Percentiles rank a stretch among this genome's conserved stretches.
Evolutionary conservation across 2,888 invertebrate genomes (phyloP).

Genomic region (Netelia fuscicornis): DNA sequence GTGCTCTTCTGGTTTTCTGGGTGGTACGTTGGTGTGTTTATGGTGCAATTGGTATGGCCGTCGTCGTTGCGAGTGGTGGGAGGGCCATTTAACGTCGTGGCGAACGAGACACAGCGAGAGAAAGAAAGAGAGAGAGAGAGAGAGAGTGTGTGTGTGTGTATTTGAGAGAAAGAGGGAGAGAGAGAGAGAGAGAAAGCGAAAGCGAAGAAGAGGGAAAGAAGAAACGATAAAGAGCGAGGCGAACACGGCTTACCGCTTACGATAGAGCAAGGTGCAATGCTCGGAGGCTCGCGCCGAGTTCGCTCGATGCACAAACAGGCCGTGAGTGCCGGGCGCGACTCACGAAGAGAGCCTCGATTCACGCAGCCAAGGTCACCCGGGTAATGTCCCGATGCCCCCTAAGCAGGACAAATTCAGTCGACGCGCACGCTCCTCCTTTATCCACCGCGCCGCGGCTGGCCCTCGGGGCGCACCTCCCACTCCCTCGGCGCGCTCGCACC

Average conservation of each 20-base stretch:
- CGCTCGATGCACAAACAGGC: slow-evolving; percentile 81
- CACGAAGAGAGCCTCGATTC: slow-evolving; percentile 69
- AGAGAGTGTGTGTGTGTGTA: too few relatives aligned
- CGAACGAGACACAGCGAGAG: slow-evolving; percentile 54
- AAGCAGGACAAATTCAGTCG: slow-evolving; percentile 82
- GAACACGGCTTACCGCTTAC: slow-evolving; percentile 69
- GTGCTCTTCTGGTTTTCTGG: slow-evolving; percentile 48
- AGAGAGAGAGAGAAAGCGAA: slow-evolving; percentile 61
- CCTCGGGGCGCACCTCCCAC: neutral
- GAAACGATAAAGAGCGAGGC: slow-evolving; percentile 68
- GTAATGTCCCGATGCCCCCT: slow-evolving; percentile 85
- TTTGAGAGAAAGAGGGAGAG: slow-evolving; percentile 23
- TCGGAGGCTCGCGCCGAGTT: slow-evolving; percentile 73
- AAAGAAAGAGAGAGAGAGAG: slow-evolving; percentile 39
- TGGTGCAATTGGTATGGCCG: slow-evolving; percentile 14
- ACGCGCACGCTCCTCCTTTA: slow-evolving; percentile 58
- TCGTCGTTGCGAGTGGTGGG: slow-evolving; percentile 30
- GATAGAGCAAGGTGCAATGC: slow-evolving; percentile 84
- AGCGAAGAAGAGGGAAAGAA: slow-evolving; percentile 60
- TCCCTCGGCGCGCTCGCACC: neutral
- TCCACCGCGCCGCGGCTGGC: slow-evolving; percentile 2
- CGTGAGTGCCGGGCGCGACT: slow-evolving; percentile 69
- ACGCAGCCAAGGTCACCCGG: slow-evolving; percentile 84
- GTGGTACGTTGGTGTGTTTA: slow-evolving; percentile 28
- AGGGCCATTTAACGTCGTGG: slow-evolving; percentile 43